Evolutionary conservation across 1,140 invertebrate species (phyloP), one percentile per base, ranked within the genome.

Genomic region (Scaptomyza pallida): DNA sequence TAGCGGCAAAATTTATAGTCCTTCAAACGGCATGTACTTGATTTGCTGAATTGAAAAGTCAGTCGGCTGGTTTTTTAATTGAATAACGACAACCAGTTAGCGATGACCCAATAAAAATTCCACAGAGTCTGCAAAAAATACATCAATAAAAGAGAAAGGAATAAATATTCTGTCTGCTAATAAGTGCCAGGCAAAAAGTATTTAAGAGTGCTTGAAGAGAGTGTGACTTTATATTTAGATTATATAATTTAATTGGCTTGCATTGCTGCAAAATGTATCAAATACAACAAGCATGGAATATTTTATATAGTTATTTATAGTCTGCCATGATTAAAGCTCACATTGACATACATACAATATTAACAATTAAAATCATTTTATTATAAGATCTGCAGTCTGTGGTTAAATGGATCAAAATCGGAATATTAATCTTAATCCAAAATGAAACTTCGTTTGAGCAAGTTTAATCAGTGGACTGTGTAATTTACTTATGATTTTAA

Each of bases 1-100:
- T 48, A 79, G 67, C 26, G 40, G 47, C 65, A 72, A 63, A n/a
- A 85, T 85, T 85, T 86, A 85, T 85, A 65, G 68, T 40, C 33
- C 59, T 43, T 15, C 15, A 51, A 54, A 19, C 54, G 30, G 19
- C 72, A 75, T 75, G 79, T 62, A 48, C 67, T 82, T 83, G 79
- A 82, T 72, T 83, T 82, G 65, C 10, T 44, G 37, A 64, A 78
- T 75, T 83, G 57, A 82, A 82, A 78, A 68, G 65, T 76, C 72
- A 56, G 43, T 40, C 50, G 41, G 44, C 30, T 30, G 44, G 26
- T 8, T 72, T 74, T 63, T 61, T 61, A 78, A 81, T 81, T 82
- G 74, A 82, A 78, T 70, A 63, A 59, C 63, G 43, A 74, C 63
- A 59, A 80, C 72, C 52, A 47, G 62, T 35, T 48, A 67, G 59